These are phyloP conservation scores for Balaenoptera acutorostrata DNA, from an alignment of 2,113 vertebrate genomes.

Conservation along the genomic window DNA sequence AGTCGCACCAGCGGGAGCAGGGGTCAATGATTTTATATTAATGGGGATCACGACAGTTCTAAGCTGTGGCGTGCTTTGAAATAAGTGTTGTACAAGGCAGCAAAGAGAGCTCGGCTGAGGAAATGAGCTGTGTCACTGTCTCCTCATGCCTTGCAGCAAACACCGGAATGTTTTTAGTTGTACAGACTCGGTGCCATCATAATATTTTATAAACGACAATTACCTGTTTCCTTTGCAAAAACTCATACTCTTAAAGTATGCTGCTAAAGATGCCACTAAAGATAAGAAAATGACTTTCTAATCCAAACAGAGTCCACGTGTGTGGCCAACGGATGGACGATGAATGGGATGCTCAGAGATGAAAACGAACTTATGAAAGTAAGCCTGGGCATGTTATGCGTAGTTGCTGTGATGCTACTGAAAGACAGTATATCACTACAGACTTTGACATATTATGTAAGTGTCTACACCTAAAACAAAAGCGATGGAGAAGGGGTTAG, in stretches of 20 bases:
- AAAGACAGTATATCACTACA: neutral
- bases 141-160: constrained; percentile 83
- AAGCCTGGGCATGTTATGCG: neutral
- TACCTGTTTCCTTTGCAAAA: constrained; percentile 71
- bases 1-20: constrained; percentile 85
- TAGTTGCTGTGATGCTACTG: neutral
- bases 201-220: constrained; percentile 81
- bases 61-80: constrained; percentile 86
- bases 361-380: neutral
- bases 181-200: constrained; percentile 53
- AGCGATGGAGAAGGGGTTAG: neutral
- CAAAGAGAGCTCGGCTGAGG: constrained; percentile 81
- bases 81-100: constrained; percentile 86
- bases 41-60: constrained; percentile 88
- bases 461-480: neutral
- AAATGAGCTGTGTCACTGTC: constrained; percentile 85
- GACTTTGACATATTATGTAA: neutral
- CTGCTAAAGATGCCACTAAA: neutral
- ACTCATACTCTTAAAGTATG: neutral
- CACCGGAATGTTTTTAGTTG: constrained; percentile 72
- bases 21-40: constrained; percentile 91
- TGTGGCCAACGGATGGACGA: neutral
- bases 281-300: neutral
- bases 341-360: neutral
- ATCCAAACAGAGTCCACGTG: neutral